Evolutionary conservation across 2,888 invertebrate species (phyloP).

Genomic region (Cantharis rustica): DNA sequence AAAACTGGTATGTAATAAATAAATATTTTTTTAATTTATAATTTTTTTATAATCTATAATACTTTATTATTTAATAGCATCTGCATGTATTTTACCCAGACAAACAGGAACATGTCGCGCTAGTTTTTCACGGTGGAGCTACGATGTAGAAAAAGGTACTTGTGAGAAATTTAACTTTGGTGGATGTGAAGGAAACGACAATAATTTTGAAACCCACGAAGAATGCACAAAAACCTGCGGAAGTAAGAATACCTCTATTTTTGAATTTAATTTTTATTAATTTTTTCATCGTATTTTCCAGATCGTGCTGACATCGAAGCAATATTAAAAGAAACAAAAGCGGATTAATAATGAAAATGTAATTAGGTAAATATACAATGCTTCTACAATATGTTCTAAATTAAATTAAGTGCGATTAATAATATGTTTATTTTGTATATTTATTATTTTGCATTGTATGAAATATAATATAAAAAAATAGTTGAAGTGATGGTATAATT

Average conservation of each 20-base stretch:
- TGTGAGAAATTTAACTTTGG: constrained; percentile 62
- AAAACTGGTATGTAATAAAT: neutral
- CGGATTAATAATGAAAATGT: neutral
- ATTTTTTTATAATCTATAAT: neutral
- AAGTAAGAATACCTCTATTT: neutral
- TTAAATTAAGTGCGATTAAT: neutral
- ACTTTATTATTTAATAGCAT: neutral
- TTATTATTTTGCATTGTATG: too few species aligned
- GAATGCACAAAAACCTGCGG: constrained; percentile 58
- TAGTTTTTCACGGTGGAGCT: constrained; percentile 52
- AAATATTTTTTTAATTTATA: neutral
- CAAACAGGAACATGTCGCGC: constrained; percentile 41
- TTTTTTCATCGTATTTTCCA: neutral
- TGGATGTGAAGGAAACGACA: constrained; percentile 62
- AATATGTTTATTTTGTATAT: neutral
- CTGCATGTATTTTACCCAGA: neutral
- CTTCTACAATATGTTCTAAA: neutral
- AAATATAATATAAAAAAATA: too few species aligned
- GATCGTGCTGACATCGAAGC: neutral
- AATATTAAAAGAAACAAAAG: neutral
- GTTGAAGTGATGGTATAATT: too few species aligned
- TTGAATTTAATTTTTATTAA: neutral
- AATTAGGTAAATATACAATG: neutral
- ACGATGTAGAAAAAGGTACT: constrained; percentile 56
- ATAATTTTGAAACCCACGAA: constrained; percentile 59